phyloP scores from a whole-genome alignment of 2,888 invertebrate species.

The Heliconius hortense region DNA sequence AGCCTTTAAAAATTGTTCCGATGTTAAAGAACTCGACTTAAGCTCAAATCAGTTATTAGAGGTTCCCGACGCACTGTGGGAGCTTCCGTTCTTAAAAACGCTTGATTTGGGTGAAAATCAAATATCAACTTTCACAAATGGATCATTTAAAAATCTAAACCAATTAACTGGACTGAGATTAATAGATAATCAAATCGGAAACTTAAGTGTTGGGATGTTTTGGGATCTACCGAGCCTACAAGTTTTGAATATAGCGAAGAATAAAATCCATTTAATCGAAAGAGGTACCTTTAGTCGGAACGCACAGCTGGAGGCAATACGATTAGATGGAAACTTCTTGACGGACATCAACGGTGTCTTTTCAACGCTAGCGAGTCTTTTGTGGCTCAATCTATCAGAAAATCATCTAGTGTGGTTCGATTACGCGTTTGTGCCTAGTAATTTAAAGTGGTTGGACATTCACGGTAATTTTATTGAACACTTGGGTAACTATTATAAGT shows the following conservation, averaged over 20 bases:
- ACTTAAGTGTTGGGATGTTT: constrained; percentile 92
- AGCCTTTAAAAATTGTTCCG: constrained; percentile 93
- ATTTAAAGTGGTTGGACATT: constrained; percentile 94
- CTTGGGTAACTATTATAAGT: constrained; percentile 93
- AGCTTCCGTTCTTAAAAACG: constrained; percentile 91
- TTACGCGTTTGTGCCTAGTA: constrained; percentile 94
- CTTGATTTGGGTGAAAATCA: constrained; percentile 96
- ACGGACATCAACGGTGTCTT: constrained; percentile 95
- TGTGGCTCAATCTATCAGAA: constrained; percentile 94
- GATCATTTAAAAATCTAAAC: constrained; percentile 91
- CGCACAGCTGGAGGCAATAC: constrained; percentile 90
- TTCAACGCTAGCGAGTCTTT: constrained; percentile 90
- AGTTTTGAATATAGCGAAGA: constrained; percentile 93
- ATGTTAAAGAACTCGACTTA: constrained; percentile 93
- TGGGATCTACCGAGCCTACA: constrained; percentile 92
- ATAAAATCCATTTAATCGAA: constrained; percentile 93
- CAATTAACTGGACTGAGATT: constrained; percentile 93
- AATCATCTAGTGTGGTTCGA: constrained; percentile 97
- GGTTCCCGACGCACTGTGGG: constrained; percentile 91
- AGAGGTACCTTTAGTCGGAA: constrained; percentile 92
- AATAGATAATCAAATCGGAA: constrained; percentile 94
- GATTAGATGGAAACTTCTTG: constrained; percentile 93
- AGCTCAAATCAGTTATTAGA: constrained; percentile 92
- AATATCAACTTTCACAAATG: constrained; percentile 90
- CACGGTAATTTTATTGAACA: constrained; percentile 95